Evolutionary conservation across 2,797 vertebrate species (phyloP), one percentile per base, ranked within the genome.

Genomic region (Eurystomus glaucurus): DNA sequence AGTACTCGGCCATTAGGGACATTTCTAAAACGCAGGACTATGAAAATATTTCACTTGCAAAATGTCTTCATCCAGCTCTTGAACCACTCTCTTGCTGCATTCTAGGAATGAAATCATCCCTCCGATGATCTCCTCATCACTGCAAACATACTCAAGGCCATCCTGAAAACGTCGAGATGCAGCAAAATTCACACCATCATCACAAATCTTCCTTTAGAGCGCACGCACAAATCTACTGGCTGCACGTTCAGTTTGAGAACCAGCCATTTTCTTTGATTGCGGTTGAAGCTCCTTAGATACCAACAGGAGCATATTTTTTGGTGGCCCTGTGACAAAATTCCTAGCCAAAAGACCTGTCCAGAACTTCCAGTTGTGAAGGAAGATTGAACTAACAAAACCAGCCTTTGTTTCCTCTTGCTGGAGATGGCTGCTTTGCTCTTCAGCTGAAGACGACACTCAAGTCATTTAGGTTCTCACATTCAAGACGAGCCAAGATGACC

Each of bases 311-410:
- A 2, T 5, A 31, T 8, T 31, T 57, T 37, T 35, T 35, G 0
- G 25, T 48, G 74, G 39, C 28, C 31, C 1, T 0, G 0, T 2
- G 14, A 50, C 2, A 6, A 25, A 81, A 64, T n/a, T 31, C 37
- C 70, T 46, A 31, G 39, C 25, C 48, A 29, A 66, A 26, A 90
- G 39, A 35, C 29, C 18, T 8, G n/a, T 16, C 18, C 62, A 57
- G 39, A 77, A 5, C 18, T 54, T 25, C 18, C 0, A 0, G 10
- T 76, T 7, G 11, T 3, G 16, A 43, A 6, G 3, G 23, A 66
- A 43, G 28, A 29, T 4, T 1, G 3, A 43, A 21, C 15, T 62
- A 86, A 43, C 18, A 43, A 4, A 54, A 43, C 28, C 45, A 80
- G 39, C 41, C 43, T 14, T 3, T 5, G 1, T 8, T 11, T 39